Evolutionary conservation across 2,888 invertebrate genomes (phyloP).

Genomic region (Microplitis manilae): DNA sequence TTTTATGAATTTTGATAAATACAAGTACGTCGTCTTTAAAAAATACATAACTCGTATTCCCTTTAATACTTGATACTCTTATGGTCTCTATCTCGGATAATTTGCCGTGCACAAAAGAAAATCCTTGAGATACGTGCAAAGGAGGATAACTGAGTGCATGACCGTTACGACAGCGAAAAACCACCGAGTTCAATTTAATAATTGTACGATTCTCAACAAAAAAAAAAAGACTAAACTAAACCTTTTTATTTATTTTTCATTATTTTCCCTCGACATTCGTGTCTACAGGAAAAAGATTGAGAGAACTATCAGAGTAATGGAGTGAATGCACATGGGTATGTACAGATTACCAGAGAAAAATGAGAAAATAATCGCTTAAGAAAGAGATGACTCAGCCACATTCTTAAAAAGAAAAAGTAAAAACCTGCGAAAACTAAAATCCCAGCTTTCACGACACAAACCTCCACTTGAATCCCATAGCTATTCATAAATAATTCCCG

Average conservation of each 20-base stretch:
- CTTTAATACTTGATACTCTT: slow-evolving; percentile 44
- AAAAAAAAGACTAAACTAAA: not conserved
- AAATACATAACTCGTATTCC: slow-evolving; percentile 56
- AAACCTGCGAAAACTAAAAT: not conserved
- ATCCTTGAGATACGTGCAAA: slow-evolving; percentile 42
- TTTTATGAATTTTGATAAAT: not conserved
- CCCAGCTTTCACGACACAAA: too few relatives aligned
- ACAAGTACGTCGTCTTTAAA: slow-evolving; percentile 44
- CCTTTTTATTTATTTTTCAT: slow-evolving; percentile 41
- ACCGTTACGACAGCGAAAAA: slow-evolving; percentile 52
- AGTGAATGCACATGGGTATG: slow-evolving; percentile 42
- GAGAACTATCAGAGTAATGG: slow-evolving; percentile 29
- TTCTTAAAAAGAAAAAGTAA: not conserved
- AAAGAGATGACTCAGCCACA: not conserved
- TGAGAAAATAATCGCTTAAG: slow-evolving; percentile 12
- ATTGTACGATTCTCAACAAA: slow-evolving; percentile 46
- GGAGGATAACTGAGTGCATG: slow-evolving; percentile 19
- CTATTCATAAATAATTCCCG: too few relatives aligned
- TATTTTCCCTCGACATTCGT: slow-evolving; percentile 22
- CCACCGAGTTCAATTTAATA: slow-evolving; percentile 63
- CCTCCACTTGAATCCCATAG: too few relatives aligned
- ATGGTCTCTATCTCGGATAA: slow-evolving; percentile 50
- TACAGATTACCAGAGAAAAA: slow-evolving; percentile 25
- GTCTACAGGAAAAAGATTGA: slow-evolving; percentile 24
- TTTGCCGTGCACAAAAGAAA: slow-evolving; percentile 59